Percentiles rank a stretch among this genome's conserved stretches.
Conservation (phyloP, 2,888 invertebrate genomes). For the Aporophyla lueneburgensis region DNA sequence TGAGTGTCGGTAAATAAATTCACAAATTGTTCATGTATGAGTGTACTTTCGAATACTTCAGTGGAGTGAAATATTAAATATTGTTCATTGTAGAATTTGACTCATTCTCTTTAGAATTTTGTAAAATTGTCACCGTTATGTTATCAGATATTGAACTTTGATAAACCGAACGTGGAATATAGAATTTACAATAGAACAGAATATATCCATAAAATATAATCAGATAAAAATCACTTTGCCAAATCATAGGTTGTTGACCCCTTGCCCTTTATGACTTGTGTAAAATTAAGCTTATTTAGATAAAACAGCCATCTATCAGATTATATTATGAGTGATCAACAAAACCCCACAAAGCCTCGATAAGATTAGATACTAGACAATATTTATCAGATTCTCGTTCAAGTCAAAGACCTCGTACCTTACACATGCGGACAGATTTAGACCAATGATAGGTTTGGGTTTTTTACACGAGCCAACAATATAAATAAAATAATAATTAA, state of each 20-base stretch:
- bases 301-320: slow-evolving; percentile 44
- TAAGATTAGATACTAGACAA: slow-evolving; percentile 45
- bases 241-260: slow-evolving; percentile 44
- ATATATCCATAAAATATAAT: neutral
- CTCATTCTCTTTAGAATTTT: neutral
- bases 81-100: neutral
- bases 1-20: slow-evolving; percentile 62
- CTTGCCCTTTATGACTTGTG: slow-evolving; percentile 30
- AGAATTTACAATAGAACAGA: neutral
- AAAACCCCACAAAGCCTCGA: slow-evolving; percentile 45
- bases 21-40: slow-evolving; percentile 34
- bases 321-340: slow-evolving; percentile 36
- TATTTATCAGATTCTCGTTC: slow-evolving; percentile 45
- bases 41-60: slow-evolving; percentile 26
- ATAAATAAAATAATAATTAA: neutral
- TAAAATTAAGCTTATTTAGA: slow-evolving; percentile 32
- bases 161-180: too few relatives aligned
- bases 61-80: slow-evolving; percentile 9
- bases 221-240: neutral
- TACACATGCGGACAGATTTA: slow-evolving; percentile 32
- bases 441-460: slow-evolving; percentile 23
- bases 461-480: slow-evolving; percentile 3
- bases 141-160: neutral
- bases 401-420: slow-evolving; percentile 46
- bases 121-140: neutral